These are phyloP conservation scores for Oedothorax gibbosus DNA, from an alignment of 1,140 invertebrate species.

Conservation along the genomic window DNA sequence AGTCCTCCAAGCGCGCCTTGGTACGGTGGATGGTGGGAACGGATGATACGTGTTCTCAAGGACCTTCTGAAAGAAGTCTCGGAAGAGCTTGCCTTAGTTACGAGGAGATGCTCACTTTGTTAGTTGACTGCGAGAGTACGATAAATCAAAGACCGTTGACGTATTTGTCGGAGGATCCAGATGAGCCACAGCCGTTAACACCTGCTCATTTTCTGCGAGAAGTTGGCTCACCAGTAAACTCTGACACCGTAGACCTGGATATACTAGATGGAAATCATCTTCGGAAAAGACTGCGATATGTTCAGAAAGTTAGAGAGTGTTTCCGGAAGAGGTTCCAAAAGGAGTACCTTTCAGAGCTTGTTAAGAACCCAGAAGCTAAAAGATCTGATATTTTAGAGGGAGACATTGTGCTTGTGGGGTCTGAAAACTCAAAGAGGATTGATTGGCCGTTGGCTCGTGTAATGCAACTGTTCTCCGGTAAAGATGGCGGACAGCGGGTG, in stretches of 20 bases:
- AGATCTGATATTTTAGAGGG: not conserved
- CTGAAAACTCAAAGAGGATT: constrained; percentile 6
- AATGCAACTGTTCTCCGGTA: not conserved
- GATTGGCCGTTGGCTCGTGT: constrained; percentile 16
- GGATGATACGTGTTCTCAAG: constrained; percentile 25
- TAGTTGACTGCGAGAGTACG: not conserved
- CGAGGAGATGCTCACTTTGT: constrained; percentile 17
- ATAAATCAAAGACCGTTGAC: constrained; percentile 16
- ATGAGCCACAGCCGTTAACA: constrained; percentile 1
- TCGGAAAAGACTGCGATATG: constrained; percentile 12
- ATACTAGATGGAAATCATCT: constrained; percentile 21
- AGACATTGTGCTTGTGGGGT: not conserved
- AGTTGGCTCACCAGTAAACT: not conserved
- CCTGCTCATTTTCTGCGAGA: constrained; percentile 7
- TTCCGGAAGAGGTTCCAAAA: constrained; percentile 22
- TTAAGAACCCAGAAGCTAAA: not conserved
- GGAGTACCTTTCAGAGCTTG: not conserved
- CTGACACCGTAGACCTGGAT: not conserved
- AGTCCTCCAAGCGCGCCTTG: constrained; percentile 23
- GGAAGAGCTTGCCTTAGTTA: not conserved
- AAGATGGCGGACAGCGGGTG: constrained; percentile 58
- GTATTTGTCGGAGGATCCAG: not conserved
- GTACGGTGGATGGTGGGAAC: constrained; percentile 9
- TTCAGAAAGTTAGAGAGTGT: constrained; percentile 8
- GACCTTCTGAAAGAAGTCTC: constrained; percentile 24